Percentiles rank a stretch among this genome's conserved stretches.
These are phyloP conservation scores for Sturmia bella DNA, from an alignment of 2,888 invertebrate species.

Conservation along the genomic window DNA sequence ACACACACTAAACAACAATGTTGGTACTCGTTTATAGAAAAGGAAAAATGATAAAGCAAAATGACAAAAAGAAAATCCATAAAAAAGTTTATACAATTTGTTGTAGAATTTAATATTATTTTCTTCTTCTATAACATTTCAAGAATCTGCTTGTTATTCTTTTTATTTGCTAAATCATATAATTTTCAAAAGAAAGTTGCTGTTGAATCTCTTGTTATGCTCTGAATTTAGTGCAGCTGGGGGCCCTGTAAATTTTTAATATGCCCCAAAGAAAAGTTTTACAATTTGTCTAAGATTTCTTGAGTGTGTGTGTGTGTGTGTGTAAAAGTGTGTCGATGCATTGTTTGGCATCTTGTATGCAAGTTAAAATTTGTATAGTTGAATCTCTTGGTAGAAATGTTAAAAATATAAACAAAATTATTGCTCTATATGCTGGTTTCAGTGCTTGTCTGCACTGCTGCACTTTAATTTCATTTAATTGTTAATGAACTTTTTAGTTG, in stretches of 20 bases:
- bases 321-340: no score
- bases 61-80: background rate
- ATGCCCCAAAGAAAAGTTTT: background rate
- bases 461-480: slow-evolving; percentile 6
- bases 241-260: slow-evolving; percentile 1
- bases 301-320: background rate
- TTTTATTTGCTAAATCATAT: no score
- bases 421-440: background rate
- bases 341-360: no score
- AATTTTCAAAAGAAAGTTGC: background rate
- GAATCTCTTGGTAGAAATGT: no score
- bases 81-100: background rate
- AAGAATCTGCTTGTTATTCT: no score
- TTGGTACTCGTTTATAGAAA: no score
- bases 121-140: no score
- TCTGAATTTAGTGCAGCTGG: background rate
- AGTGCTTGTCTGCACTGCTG: background rate
- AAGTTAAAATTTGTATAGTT: no score
- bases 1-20: no score
- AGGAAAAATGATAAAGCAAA: no score
- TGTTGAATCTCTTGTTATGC: background rate
- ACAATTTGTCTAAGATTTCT: no score
- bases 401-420: background rate
- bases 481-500: background rate
- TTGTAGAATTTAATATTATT: no score